Base-by-base conservation (phyloP, 2,888 invertebrate genomes). In the Zootermopsis nevadensis region DNA sequence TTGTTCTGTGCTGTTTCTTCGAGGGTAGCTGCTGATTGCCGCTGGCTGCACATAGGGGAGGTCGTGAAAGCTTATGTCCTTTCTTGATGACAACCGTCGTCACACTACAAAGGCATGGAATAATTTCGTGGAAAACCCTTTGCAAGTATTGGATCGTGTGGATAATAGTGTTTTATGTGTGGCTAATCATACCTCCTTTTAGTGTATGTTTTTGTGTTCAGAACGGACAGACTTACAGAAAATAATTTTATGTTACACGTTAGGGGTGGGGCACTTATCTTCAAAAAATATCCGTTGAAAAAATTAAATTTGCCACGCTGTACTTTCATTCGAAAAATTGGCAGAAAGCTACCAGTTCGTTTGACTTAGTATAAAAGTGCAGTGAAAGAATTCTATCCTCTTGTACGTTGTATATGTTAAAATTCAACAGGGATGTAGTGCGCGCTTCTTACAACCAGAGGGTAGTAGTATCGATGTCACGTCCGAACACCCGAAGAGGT, bases 11-110 rank as follows among this genome's bases (percentile, higher is more conserved):
- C 60, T 10, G 79, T 24, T 35, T 74, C 38, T 33, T 3, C 74
- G 27, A 74, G 38, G 69, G n/a, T 38, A 76, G 76, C 48, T 76
- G 48, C 33, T 24, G 22, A 72, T 30, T 30, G 60, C 60, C n/a
- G n/a, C 60, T n/a, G 60, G 60, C 60, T n/a, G 60, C 27, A n/a
- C 24, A 12, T 60, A 60, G 60, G 27, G 27, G 27, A 6, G 10
- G 60, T 60, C n/a, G n/a, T 6, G 27, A n/a, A n/a, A n/a, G n/a
- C n/a, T n/a, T 60, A 60, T n/a, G 60, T 48, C 60, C 60, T 60
- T 15, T 27, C 60, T 60, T 6, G 60, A 60, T 60, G 60, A 27
- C 60, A 60, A 27, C 60, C n/a, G 60, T 27, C 27, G 27, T 27
- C 60, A 6, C n/a, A n/a, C 15, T 15, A 15, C 48, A 12, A 3